These are phyloP conservation scores for Prunella fulvescens DNA, from an alignment of 2,113 vertebrate species.

Conservation along the genomic window DNA sequence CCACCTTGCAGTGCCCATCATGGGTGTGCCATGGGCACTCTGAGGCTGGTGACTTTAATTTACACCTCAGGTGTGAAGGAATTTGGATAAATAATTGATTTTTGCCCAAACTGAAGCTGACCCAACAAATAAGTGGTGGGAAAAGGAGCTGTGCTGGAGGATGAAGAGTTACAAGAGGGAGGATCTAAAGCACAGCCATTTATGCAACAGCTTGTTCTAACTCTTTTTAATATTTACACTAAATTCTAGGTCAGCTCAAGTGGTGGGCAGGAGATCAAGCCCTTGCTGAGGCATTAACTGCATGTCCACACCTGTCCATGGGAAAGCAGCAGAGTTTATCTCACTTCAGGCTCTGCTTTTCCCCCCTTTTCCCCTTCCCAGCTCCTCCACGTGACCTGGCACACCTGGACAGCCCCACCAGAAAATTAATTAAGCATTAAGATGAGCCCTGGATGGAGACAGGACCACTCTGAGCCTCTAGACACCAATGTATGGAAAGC, in stretches of 20 bases:
- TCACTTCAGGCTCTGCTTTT: neutral
- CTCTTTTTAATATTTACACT: neutral
- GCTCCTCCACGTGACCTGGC: neutral
- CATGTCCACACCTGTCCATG: neutral
- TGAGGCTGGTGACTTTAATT: neutral
- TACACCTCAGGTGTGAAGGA: neutral
- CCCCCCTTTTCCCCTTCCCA: neutral
- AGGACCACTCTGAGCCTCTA: neutral
- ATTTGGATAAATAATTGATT: neutral
- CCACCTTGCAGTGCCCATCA: neutral
- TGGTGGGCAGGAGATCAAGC: neutral
- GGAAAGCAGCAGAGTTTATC: neutral
- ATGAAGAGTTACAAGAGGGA: neutral
- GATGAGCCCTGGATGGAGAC: neutral
- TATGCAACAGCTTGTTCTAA: neutral
- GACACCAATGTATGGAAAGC: neutral
- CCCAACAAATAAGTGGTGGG: neutral
- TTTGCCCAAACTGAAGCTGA: neutral
- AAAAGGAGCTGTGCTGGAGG: neutral
- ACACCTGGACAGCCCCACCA: neutral
- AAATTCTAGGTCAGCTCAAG: neutral
- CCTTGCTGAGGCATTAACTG: neutral
- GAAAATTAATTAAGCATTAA: neutral
- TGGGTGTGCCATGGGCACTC: neutral
- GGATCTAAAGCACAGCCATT: fast-evolving